Evolutionary conservation across 2,113 vertebrate species (phyloP), one percentile per base, ranked within the genome.

Genomic region (Bungarus multicinctus): DNA sequence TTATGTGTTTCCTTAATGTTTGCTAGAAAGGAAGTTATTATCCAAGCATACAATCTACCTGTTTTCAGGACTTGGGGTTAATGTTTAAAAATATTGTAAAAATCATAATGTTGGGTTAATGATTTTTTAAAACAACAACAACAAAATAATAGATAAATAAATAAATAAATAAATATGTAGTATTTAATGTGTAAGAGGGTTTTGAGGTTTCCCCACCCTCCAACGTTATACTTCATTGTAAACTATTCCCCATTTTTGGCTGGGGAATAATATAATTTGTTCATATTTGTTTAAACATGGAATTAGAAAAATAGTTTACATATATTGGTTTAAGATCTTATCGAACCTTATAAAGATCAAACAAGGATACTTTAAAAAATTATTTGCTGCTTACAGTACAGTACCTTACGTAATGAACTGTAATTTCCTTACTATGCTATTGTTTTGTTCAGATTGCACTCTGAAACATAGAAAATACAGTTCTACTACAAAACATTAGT

Each of bases 301-400:
- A 89, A 74, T 74, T 74, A 74, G 64, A 58, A 89, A 86, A 89
- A 64, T 52, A 7, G 25, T 74, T 54, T 94, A 47, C 60, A 93
- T n/a, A 25, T 30, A 93, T 8, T 87, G 53, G 45, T 92, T 91
- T 91, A 93, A 90, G n/a, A 94, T 93, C 47, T 53, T 90, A 1
- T 74, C 89, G 58, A 90, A 34, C 2, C 60, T 95, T 91, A 92
- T 52, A 94, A 91, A 91, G 94, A 87, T 93, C 92, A 94, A 85
- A 87, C 87, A 85, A 95, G 69, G 87, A 85, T 74, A 6, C 60
- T 94, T 88, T 85, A 10, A 47, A 57, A 92, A 95, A 87, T 93
- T 69, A 91, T 95, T 96, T 96, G 47, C 92, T 81, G 55, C n/a
- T 93, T 88, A 69, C 64, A 69, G 64, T 16, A n/a, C 60, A 69